These are phyloP conservation scores for Oxystoma pomonae DNA, from an alignment of 2,888 invertebrate genomes.

Conservation along the genomic window DNA sequence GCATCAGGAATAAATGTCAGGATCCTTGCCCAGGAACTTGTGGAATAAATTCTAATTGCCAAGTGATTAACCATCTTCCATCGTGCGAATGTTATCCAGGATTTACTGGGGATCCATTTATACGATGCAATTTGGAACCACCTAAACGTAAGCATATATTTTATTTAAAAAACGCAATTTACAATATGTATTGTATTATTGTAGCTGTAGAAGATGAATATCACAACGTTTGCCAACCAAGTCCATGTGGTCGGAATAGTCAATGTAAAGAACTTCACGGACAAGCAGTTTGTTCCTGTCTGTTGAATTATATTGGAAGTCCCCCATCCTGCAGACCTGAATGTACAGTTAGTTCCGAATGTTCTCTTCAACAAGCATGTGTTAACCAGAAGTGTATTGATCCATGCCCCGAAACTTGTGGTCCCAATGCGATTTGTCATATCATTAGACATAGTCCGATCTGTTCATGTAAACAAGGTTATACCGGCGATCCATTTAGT, in stretches of 20 bases:
- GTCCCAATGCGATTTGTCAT: slow-evolving; percentile 63
- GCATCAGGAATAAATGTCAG: slow-evolving; percentile 64
- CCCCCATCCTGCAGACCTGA: slow-evolving; percentile 78
- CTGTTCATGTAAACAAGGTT: slow-evolving; percentile 62
- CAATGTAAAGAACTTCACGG: slow-evolving; percentile 66
- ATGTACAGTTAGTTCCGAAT: slow-evolving; percentile 74
- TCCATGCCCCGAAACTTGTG: slow-evolving; percentile 72
- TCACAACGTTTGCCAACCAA: slow-evolving; percentile 46
- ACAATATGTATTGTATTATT: too few species aligned
- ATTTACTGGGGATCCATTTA: slow-evolving; percentile 57
- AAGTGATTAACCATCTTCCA: slow-evolving; percentile 73
- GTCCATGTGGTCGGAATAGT: slow-evolving; percentile 73
- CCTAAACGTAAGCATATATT: slow-evolving; percentile 34
- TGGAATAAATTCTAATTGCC: slow-evolving; percentile 67
- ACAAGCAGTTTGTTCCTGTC: slow-evolving; percentile 72
- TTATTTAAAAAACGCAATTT: too few species aligned
- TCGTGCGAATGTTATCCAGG: slow-evolving; percentile 64
- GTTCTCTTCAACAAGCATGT: slow-evolving; percentile 67
- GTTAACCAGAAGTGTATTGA: slow-evolving; percentile 71
- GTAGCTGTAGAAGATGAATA: slow-evolving; percentile 18
- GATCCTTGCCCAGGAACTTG: slow-evolving; percentile 74
- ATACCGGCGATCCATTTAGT: slow-evolving; percentile 65
- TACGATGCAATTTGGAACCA: slow-evolving; percentile 39
- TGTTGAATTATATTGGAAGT: slow-evolving; percentile 67
- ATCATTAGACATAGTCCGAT: slow-evolving; percentile 76